A percentile compares a stretch with the other conserved stretches of the same genome.
Evolutionary conservation across 2,888 invertebrate genomes (phyloP).

Genomic region (Digitonthophagus gazella): DNA sequence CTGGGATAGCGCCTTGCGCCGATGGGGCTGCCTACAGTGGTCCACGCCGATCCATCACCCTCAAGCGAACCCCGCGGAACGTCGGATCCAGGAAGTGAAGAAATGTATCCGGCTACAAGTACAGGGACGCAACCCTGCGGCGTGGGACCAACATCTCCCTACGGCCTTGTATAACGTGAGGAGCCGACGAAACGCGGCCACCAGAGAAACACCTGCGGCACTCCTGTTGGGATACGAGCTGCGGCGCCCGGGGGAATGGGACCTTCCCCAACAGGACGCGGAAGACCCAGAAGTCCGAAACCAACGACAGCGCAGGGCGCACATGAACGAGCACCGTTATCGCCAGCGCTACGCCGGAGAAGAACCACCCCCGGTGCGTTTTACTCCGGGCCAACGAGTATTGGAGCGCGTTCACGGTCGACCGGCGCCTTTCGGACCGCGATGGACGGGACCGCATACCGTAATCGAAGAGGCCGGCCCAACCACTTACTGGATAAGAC

Average conservation of each 20-base stretch:
- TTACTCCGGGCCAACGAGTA: background rate
- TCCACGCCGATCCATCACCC: constrained; percentile 35
- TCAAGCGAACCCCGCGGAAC: constrained; percentile 33
- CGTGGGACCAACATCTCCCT: constrained; percentile 22
- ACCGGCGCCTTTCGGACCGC: background rate
- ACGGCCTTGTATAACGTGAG: too few relatives aligned
- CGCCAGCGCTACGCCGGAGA: constrained; percentile 4
- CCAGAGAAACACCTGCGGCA: too few relatives aligned
- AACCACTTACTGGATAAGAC: constrained; percentile 2
- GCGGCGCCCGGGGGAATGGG: constrained; percentile 24
- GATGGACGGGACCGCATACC: constrained; percentile 13
- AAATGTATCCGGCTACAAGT: constrained; percentile 28
- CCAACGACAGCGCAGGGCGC: background rate
- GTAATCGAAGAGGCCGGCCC: background rate
- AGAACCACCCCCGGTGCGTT: background rate
- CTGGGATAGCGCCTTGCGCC: constrained; percentile 20
- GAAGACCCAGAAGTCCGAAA: background rate
- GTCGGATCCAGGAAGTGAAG: constrained; percentile 36
- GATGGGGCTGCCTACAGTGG: constrained; percentile 30
- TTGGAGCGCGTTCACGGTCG: background rate
- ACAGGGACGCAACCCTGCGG: background rate
- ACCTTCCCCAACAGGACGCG: background rate
- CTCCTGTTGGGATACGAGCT: constrained; percentile 27
- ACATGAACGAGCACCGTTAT: background rate
- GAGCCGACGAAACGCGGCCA: too few relatives aligned